phyloP scores from a whole-genome alignment of 2,113 vertebrate genomes.

The Apistogramma diplotaenia region DNA sequence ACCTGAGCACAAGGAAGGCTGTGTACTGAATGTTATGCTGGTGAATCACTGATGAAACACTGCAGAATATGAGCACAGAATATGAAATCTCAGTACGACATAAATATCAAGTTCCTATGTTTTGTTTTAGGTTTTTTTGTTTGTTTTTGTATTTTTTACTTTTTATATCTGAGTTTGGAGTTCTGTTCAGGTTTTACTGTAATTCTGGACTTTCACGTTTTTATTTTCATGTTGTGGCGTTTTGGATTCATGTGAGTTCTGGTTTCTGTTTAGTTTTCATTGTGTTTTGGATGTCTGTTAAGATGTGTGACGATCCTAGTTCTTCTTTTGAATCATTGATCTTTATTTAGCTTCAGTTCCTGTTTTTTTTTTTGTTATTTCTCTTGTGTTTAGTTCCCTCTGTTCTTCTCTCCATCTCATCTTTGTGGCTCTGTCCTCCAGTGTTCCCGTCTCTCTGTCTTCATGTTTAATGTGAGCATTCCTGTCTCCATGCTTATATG shows the following conservation, averaged over 20 bases:
- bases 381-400: neutral
- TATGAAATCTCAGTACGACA: neutral
- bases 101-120: neutral
- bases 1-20: neutral
- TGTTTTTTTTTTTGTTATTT: neutral
- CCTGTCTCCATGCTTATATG: neutral
- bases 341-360: neutral
- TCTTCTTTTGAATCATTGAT: neutral
- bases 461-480: neutral
- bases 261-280: neutral
- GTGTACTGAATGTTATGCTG: neutral
- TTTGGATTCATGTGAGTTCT: neutral
- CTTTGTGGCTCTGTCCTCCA: neutral
- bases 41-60: neutral
- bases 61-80: neutral
- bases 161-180: neutral
- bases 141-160: neutral
- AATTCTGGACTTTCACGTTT: neutral
- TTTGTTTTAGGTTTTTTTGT: neutral
- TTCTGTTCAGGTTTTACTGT: neutral
- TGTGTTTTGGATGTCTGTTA: neutral
- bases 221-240: neutral
- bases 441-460: neutral
- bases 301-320: neutral
- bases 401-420: neutral